These are phyloP conservation scores for Nicator chloris DNA, from an alignment of 2,113 vertebrate species.

Conservation along the genomic window DNA sequence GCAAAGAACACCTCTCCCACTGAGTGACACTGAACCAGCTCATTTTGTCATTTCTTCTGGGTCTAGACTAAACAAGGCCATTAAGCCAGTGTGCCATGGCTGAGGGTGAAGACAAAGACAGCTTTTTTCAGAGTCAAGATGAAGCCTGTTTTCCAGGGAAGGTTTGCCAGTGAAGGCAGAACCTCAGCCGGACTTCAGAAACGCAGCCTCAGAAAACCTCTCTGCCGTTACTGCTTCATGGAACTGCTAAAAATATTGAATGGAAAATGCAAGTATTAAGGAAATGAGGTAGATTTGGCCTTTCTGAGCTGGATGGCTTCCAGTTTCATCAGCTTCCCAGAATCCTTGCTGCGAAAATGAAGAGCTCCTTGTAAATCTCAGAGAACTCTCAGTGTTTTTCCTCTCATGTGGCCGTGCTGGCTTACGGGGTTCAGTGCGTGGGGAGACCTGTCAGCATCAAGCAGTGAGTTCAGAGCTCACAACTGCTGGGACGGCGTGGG, in stretches of 20 bases:
- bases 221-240: constrained; percentile 21
- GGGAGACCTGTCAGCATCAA: not conserved
- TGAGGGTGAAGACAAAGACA: constrained; percentile 13
- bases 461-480: not conserved
- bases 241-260: constrained; percentile 46
- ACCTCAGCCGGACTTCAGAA: not conserved
- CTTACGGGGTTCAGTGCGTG: accelerated
- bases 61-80: constrained; percentile 1
- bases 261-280: constrained; percentile 65
- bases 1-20: not conserved
- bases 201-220: constrained; percentile 46
- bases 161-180: constrained; percentile 16
- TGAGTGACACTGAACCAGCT: not conserved
- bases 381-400: constrained; percentile 37
- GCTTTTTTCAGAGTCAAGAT: constrained; percentile 35
- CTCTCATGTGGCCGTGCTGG: not conserved
- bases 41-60: constrained; percentile 10
- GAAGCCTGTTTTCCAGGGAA: constrained; percentile 6
- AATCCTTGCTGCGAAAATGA: not conserved
- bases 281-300: constrained; percentile 60
- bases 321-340: constrained; percentile 62
- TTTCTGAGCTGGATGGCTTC: constrained; percentile 45
- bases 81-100: not conserved
- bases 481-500: not conserved
- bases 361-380: constrained; percentile 58